These are phyloP conservation scores for Leptoteleia sp. DNA, from an alignment of 1,140 invertebrate genomes.

Conservation along the genomic window DNA sequence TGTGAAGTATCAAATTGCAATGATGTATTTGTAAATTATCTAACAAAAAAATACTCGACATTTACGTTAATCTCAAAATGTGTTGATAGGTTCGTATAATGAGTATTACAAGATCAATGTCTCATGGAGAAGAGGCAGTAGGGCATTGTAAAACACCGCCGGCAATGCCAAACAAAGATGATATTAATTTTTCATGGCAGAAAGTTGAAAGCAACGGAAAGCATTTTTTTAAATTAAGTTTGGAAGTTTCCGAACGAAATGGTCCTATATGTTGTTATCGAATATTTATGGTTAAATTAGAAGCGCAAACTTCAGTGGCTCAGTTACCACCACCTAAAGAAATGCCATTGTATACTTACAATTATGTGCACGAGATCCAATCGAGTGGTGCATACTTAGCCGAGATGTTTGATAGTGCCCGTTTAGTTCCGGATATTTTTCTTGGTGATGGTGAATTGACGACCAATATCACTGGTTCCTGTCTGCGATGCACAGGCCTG, in stretches of 20 bases:
- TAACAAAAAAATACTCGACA: no score
- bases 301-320: constrained; percentile 84
- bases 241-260: constrained; percentile 90
- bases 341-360: constrained; percentile 86
- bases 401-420: constrained; percentile 87
- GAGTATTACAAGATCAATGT: constrained; percentile 87
- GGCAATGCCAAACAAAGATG: constrained; percentile 85
- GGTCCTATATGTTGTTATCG: constrained; percentile 93
- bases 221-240: constrained; percentile 86
- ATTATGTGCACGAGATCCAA: constrained; percentile 85
- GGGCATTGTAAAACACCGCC: constrained; percentile 85
- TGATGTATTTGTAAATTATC: no score
- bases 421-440: constrained; percentile 84
- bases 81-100: constrained; percentile 78
- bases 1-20: no score
- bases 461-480: constrained; percentile 77
- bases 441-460: constrained; percentile 84
- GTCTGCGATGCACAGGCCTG: constrained; percentile 81
- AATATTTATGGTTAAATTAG: constrained; percentile 88
- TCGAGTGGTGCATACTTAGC: constrained; percentile 89
- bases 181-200: constrained; percentile 85
- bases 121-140: constrained; percentile 84
- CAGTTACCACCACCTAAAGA: constrained; percentile 86
- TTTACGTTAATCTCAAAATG: no score
- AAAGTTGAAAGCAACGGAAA: constrained; percentile 85